phyloP scores from a whole-genome alignment of 2,113 vertebrate species.

The Cavia aperea region DNA sequence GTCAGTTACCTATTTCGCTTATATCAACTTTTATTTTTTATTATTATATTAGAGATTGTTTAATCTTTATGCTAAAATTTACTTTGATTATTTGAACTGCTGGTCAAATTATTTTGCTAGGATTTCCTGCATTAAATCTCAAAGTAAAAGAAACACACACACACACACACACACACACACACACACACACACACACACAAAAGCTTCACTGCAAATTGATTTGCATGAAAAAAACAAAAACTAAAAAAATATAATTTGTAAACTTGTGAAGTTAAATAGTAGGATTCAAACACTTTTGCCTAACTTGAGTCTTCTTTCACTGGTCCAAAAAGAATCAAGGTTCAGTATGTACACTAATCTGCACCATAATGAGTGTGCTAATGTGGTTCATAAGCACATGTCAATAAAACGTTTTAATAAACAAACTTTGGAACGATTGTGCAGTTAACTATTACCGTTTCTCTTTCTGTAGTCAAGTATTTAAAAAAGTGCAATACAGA shows the following conservation, averaged over 20 bases:
- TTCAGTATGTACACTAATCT: too few species aligned
- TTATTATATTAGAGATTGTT: not conserved
- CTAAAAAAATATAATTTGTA: not conserved
- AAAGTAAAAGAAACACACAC: not conserved
- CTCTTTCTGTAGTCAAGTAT: not conserved
- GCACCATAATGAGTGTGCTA: too few species aligned
- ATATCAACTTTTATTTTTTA: not conserved
- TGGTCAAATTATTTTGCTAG: not conserved
- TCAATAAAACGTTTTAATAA: not conserved
- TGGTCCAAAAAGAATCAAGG: not conserved
- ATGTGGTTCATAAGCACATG: not conserved
- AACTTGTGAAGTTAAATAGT: not conserved
- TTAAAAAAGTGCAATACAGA: not conserved
- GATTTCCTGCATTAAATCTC: not conserved
- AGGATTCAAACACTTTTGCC: not conserved
- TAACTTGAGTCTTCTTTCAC: not conserved
- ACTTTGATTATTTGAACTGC: not conserved
- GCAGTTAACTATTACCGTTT: not conserved
- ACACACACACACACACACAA: too few species aligned
- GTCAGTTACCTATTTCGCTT: not conserved
- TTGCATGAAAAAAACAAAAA: not conserved
- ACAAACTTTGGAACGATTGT: not conserved
- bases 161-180: too few species aligned
- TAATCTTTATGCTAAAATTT: not conserved
- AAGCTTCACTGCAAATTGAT: not conserved